Base-by-base conservation (phyloP, 2,113 vertebrate species). In the Triplophysa rosa region DNA sequence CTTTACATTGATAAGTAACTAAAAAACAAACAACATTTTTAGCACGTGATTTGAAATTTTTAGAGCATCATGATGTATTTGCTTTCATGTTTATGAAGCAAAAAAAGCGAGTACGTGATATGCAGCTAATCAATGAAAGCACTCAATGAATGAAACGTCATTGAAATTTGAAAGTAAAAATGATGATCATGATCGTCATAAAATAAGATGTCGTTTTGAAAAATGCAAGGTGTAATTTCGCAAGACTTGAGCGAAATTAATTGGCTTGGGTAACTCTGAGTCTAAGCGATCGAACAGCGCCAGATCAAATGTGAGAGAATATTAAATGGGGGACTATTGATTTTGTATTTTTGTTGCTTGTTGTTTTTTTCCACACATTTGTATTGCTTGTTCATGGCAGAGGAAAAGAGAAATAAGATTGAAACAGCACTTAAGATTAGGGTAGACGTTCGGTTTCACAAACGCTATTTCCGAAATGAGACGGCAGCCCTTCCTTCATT, bases 221-320 rank as follows among this genome's bases (percentile, higher is more conserved):
- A 83, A 89, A 90, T 87, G 87, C 42, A 76, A 85, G 78, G 69
- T 82, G 74, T 88, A 86, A 90, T 90, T 91, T 88, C 81, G 71
- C 21, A 42, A 80, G 90, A 89, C 87, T 63, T 85, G 63, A 66
- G 75, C 9, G 68, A 86, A 90, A 89, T 83, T 81, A 89, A 88
- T 87, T 87, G 81, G 85, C 83, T 73, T 45, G 71, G 74, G 78
- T 67, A 88, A 78, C 85, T 85, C 23, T 73, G 83, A 85, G 79
- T 82, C 73, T 80, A 58, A 4, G 75, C 56, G 70, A 89, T 90
- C 80, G 84, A 89, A 87, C 79, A 26, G 1, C 52, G 77, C 49
- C 65, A 81, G 79, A 87, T 83, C 73, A 40, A 62, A 87, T 81
- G 80, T n/a, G 75, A 61, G 71, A 42, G 85, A 87, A 89, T 89